Conservation (phyloP, 2,888 invertebrate species). For the Rhyacophila evoluta region DNA sequence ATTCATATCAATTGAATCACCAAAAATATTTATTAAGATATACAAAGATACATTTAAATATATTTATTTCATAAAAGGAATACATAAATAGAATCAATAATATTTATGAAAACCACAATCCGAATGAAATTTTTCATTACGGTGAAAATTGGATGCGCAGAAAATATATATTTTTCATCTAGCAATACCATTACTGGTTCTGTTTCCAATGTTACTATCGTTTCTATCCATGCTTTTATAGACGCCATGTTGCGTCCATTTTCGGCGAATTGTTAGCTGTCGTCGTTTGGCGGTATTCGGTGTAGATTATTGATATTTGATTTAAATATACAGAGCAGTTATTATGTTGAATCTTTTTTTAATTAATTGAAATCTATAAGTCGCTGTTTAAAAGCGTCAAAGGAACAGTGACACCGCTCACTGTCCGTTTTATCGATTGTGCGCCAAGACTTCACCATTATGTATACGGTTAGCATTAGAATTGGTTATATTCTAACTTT, state of each 20-base stretch:
- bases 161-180: background rate
- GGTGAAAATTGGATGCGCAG: no score
- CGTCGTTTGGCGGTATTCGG: no score
- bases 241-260: slow-evolving; percentile 10
- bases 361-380: background rate
- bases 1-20: no score
- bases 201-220: no score
- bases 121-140: no score
- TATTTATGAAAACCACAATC: no score
- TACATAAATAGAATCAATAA: no score
- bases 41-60: no score
- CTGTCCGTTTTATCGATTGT: background rate
- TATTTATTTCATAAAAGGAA: no score
- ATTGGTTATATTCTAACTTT: no score
- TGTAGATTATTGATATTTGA: background rate
- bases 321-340: background rate
- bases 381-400: background rate
- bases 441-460: background rate
- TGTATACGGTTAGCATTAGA: slow-evolving; percentile 16
- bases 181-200: background rate
- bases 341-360: background rate
- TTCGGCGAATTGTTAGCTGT: background rate
- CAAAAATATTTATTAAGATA: no score
- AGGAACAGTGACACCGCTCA: background rate
- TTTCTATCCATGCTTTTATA: background rate